Evolutionary conservation across 2,888 invertebrate species (phyloP).

Genomic region (Cosmia pyralina): DNA sequence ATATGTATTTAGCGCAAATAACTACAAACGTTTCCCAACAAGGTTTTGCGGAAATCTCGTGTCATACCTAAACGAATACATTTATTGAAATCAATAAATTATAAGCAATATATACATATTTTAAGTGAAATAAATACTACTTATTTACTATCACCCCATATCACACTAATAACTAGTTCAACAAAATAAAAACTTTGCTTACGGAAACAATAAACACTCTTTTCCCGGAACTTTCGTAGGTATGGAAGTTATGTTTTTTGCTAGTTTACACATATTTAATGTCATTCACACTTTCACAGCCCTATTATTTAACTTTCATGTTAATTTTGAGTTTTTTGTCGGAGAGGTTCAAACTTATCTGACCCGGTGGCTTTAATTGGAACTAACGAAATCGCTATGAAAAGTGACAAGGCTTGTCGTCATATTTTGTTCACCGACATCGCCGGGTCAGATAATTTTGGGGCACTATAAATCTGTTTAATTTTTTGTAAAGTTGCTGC

Average conservation of each 20-base stretch:
- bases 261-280: background rate
- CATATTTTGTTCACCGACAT: no score
- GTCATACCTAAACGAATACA: background rate
- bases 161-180: conserved; percentile 9
- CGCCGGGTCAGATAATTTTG: no score
- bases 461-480: background rate
- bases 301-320: background rate
- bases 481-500: background rate
- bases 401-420: no score
- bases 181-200: conserved; percentile 10
- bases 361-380: no score
- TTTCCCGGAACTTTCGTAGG: background rate
- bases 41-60: background rate
- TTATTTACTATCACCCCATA: conserved; percentile 30
- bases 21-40: background rate
- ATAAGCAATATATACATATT: conserved; percentile 30
- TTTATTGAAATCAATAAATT: conserved; percentile 23
- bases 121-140: conserved; percentile 14
- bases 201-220: background rate
- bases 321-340: background rate
- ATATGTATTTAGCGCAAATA: background rate
- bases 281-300: conserved; percentile 19
- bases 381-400: no score
- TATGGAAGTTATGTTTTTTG: background rate
- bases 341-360: background rate